Base-by-base conservation (phyloP, 2,888 invertebrate species). In the Chamaedrilus cognettii region DNA sequence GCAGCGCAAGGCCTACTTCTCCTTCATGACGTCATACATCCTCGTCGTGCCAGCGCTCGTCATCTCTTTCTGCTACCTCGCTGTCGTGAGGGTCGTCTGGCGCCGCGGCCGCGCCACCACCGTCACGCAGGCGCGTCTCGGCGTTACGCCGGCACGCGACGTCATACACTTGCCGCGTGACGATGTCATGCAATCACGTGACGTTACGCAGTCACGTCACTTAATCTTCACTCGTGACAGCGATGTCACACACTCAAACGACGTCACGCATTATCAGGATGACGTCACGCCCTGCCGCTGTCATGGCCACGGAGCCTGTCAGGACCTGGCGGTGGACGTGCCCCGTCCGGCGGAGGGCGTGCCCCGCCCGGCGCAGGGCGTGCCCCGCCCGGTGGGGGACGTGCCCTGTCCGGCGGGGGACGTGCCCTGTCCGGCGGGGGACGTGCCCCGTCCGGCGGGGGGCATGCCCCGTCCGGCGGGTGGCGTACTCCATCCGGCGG, bases 1-100 rank as follows among this genome's bases (percentile, higher is more conserved):
- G 85, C 85, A 85, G 70, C 71, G 84, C 7, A 83, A 84, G 74
- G 64, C 83, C 0, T 85, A 85, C 72, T 81, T 85, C 67, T 79
- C 82, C n/a, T 83, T 84, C 75, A 79, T 84, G 74, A 81, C 85
- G 0, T 67, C 76, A 51, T 84, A 84, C 74, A 84, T 85, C 35
- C 75, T 85, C 5, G 73, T 85, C 26, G 74, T 85, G 23, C 85
- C 85, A 0, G 80, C 82, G 3, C 72, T 80, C 7, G 75, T 84
- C 57, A 82, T 85, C 61, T 80, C 82, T 5, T 85, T 79, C 74
- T 85, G 84, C 75, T 85, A 85, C 74, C 78, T 82, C 68, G 83
- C 80, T 68, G 82, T 84, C n/a, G 83, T 82, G 15, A 69, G 80
- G 34, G 83, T 82, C 2, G 84, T 85, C 1, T 84, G 83, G 83